Evolutionary conservation across 2,888 invertebrate species (phyloP), one percentile per base, ranked within the genome.

Genomic region (Palloptera scutellata): DNA sequence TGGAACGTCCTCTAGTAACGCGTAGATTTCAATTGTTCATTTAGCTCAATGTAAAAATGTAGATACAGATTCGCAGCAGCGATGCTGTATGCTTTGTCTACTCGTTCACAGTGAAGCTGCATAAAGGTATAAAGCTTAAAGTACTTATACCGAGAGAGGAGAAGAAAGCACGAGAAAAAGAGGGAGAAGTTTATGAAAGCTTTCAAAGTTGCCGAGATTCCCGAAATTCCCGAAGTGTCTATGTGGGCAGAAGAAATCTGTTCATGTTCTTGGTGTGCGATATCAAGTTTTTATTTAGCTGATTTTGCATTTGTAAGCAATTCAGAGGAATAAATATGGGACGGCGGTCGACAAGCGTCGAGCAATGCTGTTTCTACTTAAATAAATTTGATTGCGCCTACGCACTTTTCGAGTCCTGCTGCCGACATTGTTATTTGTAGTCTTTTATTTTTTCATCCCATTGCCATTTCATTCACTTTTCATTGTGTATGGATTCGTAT

Each of bases 11-110:
- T 54, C 54, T 40, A 45, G 45, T 40, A 63, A 63, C 59, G 60
- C 58, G 59, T 63, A 62, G 66, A 64, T 64, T 65, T 64, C 63
- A 64, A 69, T 69, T 66, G 68, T 55, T 52, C 43, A n/a, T 19
- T 30, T 12, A 10, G 4, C 12, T 20, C 66, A 54, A 57, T 64
- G 63, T 48, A 54, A 19, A 65, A 61, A 59, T 43, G 48, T 45
- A 55, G 55, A 66, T 59, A 66, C 61, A 69, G 70, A 70, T 66
- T 45, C 13, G 13, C 43, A 19, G 17, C 40, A 5, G 48, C 15
- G 48, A 60, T 43, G 43, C 20, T 53, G 40, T 52, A 52, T 61
- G 52, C 42, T 30, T 30, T 30, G 30, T 30, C 30, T 30, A 60
- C 20, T 11, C 40, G 40, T 57, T 57, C 43, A 13, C 12, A 30